Evolutionary conservation across 2,113 vertebrate species (phyloP).

Genomic region (Dendrocopos noguchii): DNA sequence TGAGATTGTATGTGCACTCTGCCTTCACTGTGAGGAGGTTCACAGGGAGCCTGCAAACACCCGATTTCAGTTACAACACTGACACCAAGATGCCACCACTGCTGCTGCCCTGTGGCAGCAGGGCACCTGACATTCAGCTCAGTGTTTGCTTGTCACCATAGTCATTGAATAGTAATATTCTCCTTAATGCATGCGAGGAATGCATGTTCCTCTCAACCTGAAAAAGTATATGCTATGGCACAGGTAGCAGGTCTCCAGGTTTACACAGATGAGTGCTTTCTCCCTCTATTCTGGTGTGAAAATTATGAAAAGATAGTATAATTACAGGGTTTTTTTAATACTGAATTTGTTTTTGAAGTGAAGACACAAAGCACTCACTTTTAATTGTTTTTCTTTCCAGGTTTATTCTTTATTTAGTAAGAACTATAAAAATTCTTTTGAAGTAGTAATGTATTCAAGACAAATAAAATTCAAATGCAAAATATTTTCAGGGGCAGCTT

Average conservation of each 20-base stretch:
- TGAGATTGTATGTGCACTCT: not conserved
- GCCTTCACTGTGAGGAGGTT: accelerated
- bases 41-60: not conserved
- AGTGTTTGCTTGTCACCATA: not conserved
- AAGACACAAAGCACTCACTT: not conserved
- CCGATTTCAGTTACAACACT: not conserved
- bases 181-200: not conserved
- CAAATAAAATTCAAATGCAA: constrained; percentile 29
- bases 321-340: not conserved
- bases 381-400: not conserved
- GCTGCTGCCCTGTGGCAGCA: accelerated
- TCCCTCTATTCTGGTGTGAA: not conserved
- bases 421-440: constrained; percentile 1
- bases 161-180: accelerated
- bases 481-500: constrained; percentile 23
- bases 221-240: not conserved
- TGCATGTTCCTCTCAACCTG: not conserved
- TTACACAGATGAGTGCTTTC: not conserved
- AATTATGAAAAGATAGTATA: not conserved
- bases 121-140: not conserved
- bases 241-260: not conserved
- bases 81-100: not conserved
- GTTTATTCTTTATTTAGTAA: not conserved
- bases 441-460: not conserved
- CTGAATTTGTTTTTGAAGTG: not conserved